Evolutionary conservation across 1,140 invertebrate genomes (phyloP).

Genomic region (Drosophila kanapiae): DNA sequence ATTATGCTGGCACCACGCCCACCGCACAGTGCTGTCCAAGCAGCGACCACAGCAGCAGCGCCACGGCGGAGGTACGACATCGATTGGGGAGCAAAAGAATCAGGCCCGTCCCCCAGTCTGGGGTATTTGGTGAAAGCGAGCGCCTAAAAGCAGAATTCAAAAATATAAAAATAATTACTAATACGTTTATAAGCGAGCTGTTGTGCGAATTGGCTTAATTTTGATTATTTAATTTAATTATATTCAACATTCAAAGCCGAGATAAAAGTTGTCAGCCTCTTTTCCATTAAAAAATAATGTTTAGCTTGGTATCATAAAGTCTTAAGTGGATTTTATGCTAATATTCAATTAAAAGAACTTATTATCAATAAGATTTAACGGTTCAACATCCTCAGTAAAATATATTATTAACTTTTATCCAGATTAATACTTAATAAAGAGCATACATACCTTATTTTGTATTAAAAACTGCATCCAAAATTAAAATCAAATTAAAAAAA

Average conservation of each 20-base stretch:
- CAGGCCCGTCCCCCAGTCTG: neutral
- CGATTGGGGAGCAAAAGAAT: slow-evolving; percentile 11
- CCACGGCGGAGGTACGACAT: slow-evolving; percentile 86
- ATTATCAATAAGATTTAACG: neutral
- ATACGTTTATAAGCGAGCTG: slow-evolving; percentile 9
- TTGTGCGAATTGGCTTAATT: no score
- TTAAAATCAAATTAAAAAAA: no score
- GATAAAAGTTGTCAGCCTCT: neutral
- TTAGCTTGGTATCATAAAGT: neutral
- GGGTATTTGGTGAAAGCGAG: slow-evolving; percentile 41
- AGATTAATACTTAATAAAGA: neutral
- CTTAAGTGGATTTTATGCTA: neutral
- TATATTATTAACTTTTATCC: neutral
- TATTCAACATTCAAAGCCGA: neutral
- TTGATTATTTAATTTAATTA: neutral
- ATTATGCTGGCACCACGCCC: slow-evolving; percentile 84
- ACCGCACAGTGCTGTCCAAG: slow-evolving; percentile 73
- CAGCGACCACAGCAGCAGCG: slow-evolving; percentile 86
- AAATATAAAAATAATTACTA: slow-evolving; percentile 36
- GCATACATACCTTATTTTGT: neutral
- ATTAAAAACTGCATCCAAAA: neutral
- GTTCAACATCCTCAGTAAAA: neutral
- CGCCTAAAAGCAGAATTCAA: slow-evolving; percentile 82
- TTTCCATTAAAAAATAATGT: neutral
- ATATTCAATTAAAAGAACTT: neutral